Percentiles rank a stretch among this genome's conserved stretches.
phyloP scores from a whole-genome alignment of 2,888 invertebrate species.

The Latrodectus hesperus region DNA sequence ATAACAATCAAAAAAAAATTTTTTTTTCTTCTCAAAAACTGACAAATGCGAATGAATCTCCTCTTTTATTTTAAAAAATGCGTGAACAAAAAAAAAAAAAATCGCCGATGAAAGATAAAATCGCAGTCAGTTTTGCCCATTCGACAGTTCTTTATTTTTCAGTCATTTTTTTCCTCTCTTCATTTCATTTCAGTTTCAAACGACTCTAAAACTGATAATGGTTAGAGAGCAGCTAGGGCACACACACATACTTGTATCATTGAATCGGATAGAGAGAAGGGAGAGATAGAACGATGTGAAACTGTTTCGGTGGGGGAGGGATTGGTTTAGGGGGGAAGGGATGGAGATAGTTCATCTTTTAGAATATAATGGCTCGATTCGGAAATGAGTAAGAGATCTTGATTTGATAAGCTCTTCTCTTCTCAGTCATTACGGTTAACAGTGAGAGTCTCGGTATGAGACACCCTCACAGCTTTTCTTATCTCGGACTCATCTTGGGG shows the following conservation, averaged over 20 bases:
- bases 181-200: conserved; percentile 48
- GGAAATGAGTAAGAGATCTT: conserved; percentile 63
- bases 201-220: conserved; percentile 65
- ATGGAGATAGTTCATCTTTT: conserved; percentile 61
- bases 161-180: conserved; percentile 31
- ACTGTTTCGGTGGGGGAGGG: conserved; percentile 11
- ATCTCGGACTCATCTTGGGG: conserved; percentile 49
- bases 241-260: conserved; percentile 50
- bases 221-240: conserved; percentile 9
- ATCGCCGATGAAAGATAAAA: conserved; percentile 35
- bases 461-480: conserved; percentile 6
- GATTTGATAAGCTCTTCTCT: conserved; percentile 44
- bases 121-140: conserved; percentile 58
- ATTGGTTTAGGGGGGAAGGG: not conserved
- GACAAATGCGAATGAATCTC: conserved; percentile 61
- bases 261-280: conserved; percentile 37
- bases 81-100: conserved; percentile 29
- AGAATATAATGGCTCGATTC: conserved; percentile 62
- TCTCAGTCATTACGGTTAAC: conserved; percentile 56
- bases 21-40: conserved; percentile 20
- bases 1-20: conserved; percentile 44
- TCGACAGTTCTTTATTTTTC: conserved; percentile 64
- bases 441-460: conserved; percentile 16
- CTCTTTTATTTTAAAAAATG: conserved; percentile 24
- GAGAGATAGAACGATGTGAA: not conserved